Percentiles rank a stretch among this genome's conserved stretches.
phyloP scores from a whole-genome alignment of 2,113 vertebrate genomes.

The Actinemys pallida region DNA sequence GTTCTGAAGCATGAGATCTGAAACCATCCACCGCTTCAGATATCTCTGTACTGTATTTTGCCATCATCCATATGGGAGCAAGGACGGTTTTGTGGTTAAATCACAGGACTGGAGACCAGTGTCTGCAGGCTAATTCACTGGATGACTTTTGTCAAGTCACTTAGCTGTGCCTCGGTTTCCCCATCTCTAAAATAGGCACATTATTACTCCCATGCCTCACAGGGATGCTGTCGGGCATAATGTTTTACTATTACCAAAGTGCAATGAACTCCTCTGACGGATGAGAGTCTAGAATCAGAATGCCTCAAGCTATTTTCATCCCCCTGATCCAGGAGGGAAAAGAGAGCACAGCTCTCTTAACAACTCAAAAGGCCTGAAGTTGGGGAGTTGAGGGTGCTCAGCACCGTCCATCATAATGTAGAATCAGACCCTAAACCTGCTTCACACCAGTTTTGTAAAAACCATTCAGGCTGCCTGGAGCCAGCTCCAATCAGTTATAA shows the following conservation, averaged over 20 bases:
- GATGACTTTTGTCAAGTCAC: neutral
- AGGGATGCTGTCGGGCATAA: neutral
- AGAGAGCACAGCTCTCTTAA: neutral
- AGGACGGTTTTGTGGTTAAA: neutral
- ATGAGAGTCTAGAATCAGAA: neutral
- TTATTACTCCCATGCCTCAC: neutral
- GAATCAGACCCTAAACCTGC: neutral
- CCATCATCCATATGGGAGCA: neutral
- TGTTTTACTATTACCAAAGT: neutral
- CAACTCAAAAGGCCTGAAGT: neutral
- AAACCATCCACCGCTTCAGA: rapidly evolving
- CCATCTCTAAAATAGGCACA: neutral
- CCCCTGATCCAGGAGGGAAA: neutral
- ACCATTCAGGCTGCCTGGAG: neutral
- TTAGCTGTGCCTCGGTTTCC: slow-evolving; percentile 21
- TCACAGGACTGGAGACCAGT: neutral
- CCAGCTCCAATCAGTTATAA: neutral
- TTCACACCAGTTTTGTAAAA: neutral
- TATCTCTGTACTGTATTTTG: neutral
- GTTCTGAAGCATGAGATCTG: rapidly evolving
- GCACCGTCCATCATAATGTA: neutral
- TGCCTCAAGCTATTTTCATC: neutral
- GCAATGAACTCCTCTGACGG: rapidly evolving
- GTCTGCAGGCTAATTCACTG: neutral
- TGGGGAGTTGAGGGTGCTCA: no score